Evolutionary conservation across 2,113 vertebrate genomes (phyloP).

Genomic region (Hassar affinis): DNA sequence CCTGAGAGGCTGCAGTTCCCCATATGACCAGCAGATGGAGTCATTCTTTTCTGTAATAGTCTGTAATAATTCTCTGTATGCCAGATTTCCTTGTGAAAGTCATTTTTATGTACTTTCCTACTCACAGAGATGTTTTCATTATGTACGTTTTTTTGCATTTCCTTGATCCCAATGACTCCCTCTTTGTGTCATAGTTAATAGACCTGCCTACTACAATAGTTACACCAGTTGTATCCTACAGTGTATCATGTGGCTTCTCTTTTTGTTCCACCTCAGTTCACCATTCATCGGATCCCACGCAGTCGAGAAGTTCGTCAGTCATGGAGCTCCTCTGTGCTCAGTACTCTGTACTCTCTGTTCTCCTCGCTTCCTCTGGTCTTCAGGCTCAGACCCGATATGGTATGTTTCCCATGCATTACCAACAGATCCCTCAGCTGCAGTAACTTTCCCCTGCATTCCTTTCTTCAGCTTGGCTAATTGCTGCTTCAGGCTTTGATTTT

Average conservation of each 20-base stretch:
- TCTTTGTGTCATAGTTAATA: not conserved
- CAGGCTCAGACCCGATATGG: constrained; percentile 88
- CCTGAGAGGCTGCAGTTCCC: not conserved
- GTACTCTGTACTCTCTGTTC: constrained; percentile 76
- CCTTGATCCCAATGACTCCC: not conserved
- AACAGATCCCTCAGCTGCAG: constrained; percentile 20
- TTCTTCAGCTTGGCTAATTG: constrained; percentile 1
- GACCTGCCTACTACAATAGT: not conserved
- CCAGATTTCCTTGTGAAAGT: not conserved
- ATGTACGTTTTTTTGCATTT: not conserved
- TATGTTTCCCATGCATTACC: constrained; percentile 66
- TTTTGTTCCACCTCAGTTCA: constrained; percentile 71
- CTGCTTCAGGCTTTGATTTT: not conserved
- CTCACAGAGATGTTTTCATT: not conserved
- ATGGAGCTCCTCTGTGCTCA: constrained; percentile 82
- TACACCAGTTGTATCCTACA: not conserved
- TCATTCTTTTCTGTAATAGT: not conserved
- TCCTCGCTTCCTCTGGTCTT: constrained; percentile 80
- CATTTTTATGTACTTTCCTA: not conserved
- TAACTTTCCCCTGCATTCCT: constrained; percentile 26
- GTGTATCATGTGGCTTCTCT: not conserved
- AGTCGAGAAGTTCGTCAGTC: constrained; percentile 91
- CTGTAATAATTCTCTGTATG: not conserved
- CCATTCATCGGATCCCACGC: constrained; percentile 81
- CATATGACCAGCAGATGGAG: constrained; percentile 37